Conservation (phyloP, 2,113 vertebrate species). For the Parotia lawesii region DNA sequence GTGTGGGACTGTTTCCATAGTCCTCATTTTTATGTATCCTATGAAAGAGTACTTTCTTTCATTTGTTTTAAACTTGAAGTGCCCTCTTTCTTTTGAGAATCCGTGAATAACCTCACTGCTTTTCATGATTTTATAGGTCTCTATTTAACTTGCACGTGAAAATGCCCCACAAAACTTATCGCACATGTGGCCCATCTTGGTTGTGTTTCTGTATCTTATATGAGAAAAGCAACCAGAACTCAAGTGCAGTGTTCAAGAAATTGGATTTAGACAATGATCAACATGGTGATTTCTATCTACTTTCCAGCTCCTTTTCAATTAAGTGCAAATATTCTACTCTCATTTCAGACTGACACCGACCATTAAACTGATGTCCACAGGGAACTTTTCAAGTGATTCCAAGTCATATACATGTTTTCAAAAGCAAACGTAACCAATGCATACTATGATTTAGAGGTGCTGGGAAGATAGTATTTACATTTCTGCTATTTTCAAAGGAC, state of each 20-base stretch:
- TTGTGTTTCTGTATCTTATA: neutral
- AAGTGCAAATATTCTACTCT: neutral
- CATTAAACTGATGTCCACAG: neutral
- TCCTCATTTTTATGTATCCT: neutral
- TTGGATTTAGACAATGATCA: neutral
- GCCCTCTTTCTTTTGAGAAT: neutral
- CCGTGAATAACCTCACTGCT: neutral
- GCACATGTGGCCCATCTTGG: neutral
- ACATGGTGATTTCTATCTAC: neutral
- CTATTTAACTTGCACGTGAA: neutral
- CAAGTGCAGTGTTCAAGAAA: neutral
- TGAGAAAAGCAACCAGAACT: neutral
- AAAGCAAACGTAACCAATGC: neutral
- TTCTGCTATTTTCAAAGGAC: conserved; percentile 26
- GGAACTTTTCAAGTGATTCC: neutral
- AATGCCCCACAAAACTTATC: neutral
- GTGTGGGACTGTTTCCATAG: neutral
- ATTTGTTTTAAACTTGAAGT: neutral
- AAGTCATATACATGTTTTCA: neutral
- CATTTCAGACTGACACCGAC: neutral
- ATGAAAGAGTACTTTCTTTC: neutral
- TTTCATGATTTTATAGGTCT: neutral
- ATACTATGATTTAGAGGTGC: neutral
- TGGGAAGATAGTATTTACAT: neutral
- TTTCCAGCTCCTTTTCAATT: neutral